A percentile compares a stretch with the other conserved stretches of the same genome.
Evolutionary conservation across 1,140 invertebrate species (phyloP).

Genomic region (Vanessa tameamea): DNA sequence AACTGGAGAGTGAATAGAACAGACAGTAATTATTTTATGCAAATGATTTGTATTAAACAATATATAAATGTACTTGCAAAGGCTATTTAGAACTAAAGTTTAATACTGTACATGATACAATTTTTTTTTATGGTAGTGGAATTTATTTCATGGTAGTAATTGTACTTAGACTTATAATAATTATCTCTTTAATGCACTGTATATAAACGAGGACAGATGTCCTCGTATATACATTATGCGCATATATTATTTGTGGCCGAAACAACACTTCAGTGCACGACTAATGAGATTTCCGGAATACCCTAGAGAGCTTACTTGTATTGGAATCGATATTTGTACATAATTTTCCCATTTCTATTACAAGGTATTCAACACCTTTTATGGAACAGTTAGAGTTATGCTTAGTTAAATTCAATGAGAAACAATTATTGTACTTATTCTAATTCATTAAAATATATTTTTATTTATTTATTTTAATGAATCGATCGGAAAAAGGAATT

Average conservation of each 20-base stretch:
- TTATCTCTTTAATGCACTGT: background rate
- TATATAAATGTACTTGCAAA: no score
- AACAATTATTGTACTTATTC: no score
- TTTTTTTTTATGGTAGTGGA: no score
- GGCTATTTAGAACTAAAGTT: no score
- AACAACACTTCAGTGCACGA: conserved; percentile 42
- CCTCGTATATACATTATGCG: conserved; percentile 35
- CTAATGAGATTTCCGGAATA: conserved; percentile 51
- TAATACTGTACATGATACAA: no score
- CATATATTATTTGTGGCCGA: conserved; percentile 40
- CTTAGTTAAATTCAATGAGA: background rate
- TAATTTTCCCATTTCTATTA: conserved; percentile 23
- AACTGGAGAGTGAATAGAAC: no score
- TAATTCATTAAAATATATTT: no score
- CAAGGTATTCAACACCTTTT: conserved; percentile 1
- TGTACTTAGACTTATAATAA: background rate
- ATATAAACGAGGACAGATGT: conserved; percentile 23
- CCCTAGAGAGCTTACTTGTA: conserved; percentile 27
- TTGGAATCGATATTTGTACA: conserved; percentile 14
- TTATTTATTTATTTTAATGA: no score
- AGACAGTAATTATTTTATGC: no score
- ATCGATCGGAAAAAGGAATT: no score
- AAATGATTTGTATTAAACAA: no score
- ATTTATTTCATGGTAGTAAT: no score
- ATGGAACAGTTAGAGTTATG: background rate